Evolutionary conservation across 2,888 invertebrate genomes (phyloP).

Genomic region (Schizaphis graminum): DNA sequence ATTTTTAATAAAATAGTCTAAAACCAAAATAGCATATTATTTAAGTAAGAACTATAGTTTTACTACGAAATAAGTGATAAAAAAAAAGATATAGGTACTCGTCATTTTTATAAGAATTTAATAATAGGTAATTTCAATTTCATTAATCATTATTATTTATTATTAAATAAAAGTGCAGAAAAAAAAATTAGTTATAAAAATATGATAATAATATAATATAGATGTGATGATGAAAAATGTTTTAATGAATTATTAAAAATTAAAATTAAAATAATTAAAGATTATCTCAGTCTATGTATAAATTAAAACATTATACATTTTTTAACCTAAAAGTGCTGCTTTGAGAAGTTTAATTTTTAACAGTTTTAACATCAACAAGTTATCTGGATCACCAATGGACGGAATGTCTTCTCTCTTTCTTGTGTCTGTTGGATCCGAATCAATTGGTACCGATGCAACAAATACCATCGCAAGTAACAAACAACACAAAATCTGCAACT

Average conservation of each 20-base stretch:
- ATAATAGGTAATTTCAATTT: background rate
- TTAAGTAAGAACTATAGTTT: background rate
- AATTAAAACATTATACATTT: background rate
- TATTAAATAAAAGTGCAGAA: background rate
- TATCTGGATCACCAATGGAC: constrained; percentile 47
- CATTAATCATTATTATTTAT: background rate
- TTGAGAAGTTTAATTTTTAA: background rate
- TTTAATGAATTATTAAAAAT: background rate
- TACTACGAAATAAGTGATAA: background rate
- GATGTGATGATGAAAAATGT: background rate
- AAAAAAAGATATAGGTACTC: background rate
- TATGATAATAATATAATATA: background rate
- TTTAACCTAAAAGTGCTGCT: constrained; percentile 21
- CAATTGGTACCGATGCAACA: constrained; percentile 39
- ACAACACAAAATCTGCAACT: constrained; percentile 45
- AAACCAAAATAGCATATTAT: background rate
- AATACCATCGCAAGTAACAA: constrained; percentile 36
- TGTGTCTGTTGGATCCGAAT: constrained; percentile 56
- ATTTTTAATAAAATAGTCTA: background rate
- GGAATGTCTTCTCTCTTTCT: constrained; percentile 58
- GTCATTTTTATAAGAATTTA: background rate
- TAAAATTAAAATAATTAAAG: background rate
- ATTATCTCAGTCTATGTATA: constrained; percentile 41
- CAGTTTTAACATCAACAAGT: constrained; percentile 47
- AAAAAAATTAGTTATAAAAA: background rate